Evolutionary conservation across 35 echinoderm and acorn worm species (phyloP).

Genomic region (Heliocidaris tuberculata): DNA sequence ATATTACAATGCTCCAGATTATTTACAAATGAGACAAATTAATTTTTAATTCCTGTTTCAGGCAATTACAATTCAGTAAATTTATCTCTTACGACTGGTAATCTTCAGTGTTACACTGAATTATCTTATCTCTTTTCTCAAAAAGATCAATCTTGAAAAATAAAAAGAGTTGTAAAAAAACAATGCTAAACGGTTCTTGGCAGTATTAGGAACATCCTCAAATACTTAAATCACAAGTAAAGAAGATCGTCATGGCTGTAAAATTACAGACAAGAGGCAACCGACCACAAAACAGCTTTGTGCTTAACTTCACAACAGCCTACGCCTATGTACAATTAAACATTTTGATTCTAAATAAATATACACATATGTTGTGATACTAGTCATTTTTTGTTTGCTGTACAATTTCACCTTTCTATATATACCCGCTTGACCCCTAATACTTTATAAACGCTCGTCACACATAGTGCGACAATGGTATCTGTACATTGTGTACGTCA

Average conservation of each 20-base stretch:
- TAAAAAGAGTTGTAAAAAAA: not conserved
- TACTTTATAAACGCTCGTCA: not conserved
- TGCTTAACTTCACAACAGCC: not conserved
- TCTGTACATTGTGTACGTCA: not conserved
- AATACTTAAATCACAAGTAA: not conserved
- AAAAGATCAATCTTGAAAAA: too few species aligned
- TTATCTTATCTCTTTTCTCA: too few species aligned
- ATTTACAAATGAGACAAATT: too few species aligned
- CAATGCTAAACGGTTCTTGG: not conserved
- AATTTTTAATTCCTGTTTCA: too few species aligned
- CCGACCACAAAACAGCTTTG: not conserved
- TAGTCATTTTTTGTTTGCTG: not conserved
- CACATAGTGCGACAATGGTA: not conserved
- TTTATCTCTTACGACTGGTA: too few species aligned
- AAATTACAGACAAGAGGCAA: not conserved
- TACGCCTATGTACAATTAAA: not conserved
- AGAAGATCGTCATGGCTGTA: not conserved
- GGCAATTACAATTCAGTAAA: too few species aligned
- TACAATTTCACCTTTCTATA: conserved; percentile 3
- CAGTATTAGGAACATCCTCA: not conserved
- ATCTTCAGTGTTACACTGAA: too few species aligned
- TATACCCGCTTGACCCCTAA: conserved; percentile 7
- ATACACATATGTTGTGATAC: not conserved
- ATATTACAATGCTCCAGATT: too few species aligned
- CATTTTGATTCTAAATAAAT: not conserved